phyloP scores from a whole-genome alignment of 2,113 vertebrate species.

The Rhinopomastus cyanomelas region DNA sequence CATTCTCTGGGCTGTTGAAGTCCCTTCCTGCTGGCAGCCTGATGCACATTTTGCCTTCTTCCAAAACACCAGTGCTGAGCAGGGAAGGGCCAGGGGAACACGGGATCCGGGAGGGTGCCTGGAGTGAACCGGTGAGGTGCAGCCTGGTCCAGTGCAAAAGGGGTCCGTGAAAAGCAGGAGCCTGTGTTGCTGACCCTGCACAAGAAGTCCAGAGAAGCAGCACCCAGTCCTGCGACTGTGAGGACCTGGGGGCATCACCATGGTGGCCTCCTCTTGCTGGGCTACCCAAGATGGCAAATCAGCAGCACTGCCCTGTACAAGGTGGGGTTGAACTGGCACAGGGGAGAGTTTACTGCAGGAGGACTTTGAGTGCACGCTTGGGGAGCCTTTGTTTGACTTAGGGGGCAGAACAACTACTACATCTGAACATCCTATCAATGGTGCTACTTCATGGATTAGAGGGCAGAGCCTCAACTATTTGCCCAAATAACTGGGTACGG shows the following conservation, averaged over 20 bases:
- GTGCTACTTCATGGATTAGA: not conserved
- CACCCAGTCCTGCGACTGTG: not conserved
- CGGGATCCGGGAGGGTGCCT: not conserved
- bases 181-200: not conserved
- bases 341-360: not conserved
- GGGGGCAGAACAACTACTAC: rapidly evolving
- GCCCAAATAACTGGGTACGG: not conserved
- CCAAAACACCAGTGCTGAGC: not conserved
- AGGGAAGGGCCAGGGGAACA: not conserved
- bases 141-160: not conserved
- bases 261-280: not conserved
- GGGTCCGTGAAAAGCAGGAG: not conserved
- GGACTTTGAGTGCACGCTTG: not conserved
- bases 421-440: not conserved
- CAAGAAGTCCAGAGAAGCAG: no score
- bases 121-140: not conserved
- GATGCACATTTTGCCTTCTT: not conserved
- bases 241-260: not conserved
- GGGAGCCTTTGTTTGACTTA: not conserved
- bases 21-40: not conserved
- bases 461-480: not conserved
- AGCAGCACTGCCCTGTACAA: not conserved
- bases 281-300: not conserved
- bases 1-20: not conserved
- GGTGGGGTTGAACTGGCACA: not conserved